phyloP scores from a whole-genome alignment of 2,113 vertebrate genomes.

The Pterocles orientalis region DNA sequence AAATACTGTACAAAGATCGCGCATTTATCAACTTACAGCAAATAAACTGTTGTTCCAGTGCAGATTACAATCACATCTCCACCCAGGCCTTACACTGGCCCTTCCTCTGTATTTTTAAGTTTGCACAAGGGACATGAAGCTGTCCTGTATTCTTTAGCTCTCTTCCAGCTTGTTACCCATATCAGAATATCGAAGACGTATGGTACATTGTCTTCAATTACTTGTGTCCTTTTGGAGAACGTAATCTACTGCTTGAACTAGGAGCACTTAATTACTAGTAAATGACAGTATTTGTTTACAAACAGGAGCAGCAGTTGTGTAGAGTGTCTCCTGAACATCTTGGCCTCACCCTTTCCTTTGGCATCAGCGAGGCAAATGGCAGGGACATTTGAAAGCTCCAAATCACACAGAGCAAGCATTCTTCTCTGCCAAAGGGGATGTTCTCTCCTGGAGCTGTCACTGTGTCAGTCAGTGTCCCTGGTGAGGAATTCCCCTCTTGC shows the following conservation, averaged over 20 bases:
- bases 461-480: neutral
- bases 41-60: neutral
- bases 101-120: neutral
- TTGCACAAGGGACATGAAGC: neutral
- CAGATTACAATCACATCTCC: neutral
- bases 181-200: neutral
- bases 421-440: neutral
- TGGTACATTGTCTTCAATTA: neutral
- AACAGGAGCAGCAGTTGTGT: neutral
- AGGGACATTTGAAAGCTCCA: neutral
- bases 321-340: neutral
- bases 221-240: neutral
- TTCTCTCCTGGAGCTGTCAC: neutral
- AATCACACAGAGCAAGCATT: neutral
- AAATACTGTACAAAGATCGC: rapidly evolving
- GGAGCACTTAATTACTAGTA: neutral
- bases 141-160: neutral
- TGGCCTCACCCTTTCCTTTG: neutral
- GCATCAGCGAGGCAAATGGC: neutral
- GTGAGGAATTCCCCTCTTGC: neutral
- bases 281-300: neutral
- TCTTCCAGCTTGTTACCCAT: neutral
- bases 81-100: neutral
- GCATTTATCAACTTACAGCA: neutral
- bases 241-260: neutral